Conservation (phyloP, 1,140 invertebrate genomes). For the Cataglyphis hispanica region DNA sequence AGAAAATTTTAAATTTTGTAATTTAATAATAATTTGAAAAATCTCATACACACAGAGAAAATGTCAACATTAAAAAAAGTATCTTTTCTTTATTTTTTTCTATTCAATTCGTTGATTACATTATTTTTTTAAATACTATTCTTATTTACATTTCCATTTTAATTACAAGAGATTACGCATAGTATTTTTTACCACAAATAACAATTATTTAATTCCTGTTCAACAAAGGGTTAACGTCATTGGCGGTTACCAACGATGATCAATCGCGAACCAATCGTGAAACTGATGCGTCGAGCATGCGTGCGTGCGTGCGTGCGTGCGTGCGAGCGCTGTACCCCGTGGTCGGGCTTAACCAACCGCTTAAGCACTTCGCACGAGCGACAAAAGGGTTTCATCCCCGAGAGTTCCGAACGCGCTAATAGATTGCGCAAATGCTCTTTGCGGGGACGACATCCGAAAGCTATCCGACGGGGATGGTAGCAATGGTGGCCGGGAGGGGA, state of each 20-base stretch:
- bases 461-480: conserved; percentile 12
- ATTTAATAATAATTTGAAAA: neutral
- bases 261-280: conserved; percentile 5
- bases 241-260: neutral
- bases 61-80: too few species aligned
- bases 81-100: neutral
- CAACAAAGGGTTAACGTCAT: conserved; percentile 1
- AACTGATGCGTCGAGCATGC: neutral
- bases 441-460: conserved; percentile 74
- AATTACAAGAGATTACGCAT: neutral
- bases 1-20: neutral
- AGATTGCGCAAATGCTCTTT: conserved; percentile 85
- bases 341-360: conserved; percentile 80
- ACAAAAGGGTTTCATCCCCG: conserved; percentile 84
- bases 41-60: neutral
- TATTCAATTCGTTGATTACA: neutral
- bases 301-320: neutral
- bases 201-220: conserved; percentile 5
- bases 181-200: neutral
- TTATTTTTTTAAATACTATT: neutral
- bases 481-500: conserved; percentile 51
- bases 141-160: neutral
- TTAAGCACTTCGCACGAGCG: conserved; percentile 81
- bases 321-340: conserved; percentile 33
- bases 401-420: conserved; percentile 79